Evolutionary conservation across 2,113 vertebrate genomes (phyloP), one percentile per base, ranked within the genome.

Genomic region (Agapornis roseicollis): DNA sequence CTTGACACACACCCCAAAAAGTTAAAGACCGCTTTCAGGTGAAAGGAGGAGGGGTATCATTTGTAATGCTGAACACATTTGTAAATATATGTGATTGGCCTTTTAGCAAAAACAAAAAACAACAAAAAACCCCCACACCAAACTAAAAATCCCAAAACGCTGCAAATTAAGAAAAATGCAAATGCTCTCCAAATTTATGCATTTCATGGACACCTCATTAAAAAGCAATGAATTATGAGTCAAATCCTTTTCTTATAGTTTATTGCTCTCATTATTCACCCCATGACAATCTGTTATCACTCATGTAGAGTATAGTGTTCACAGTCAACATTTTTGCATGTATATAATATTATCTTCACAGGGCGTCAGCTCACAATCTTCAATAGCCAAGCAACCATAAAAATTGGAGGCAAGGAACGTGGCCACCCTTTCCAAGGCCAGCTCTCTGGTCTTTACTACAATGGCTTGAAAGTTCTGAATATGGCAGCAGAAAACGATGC

Each of bases 331-430:
- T 98, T 98, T 98, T 98, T 98, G 98, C 99, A 98, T 99, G 98
- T 98, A 98, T 99, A 98, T 98, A 99, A 99, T 99, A 90, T 98
- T 99, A 98, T 99, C 98, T 99, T 98, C 95, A 86, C 98, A 99
- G 99, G 99, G 92, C 99, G 99, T 94, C 99, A 99, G 98, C 99
- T 99, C 96, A 99, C 99, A 97, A 99, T 99, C 99, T 99, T 99
- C 99, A 99, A 99, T 99, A 99, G 99, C 97, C 99, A 99, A 98
- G 99, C 99, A 96, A 99, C 99, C 94, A 99, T 99, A 98, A 99
- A 99, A 98, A 99, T 99, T 97, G 99, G 99, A 94, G 99, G 99
- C 98, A 99, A 98, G 94, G 99, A 99, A 97, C 98, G 98, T 93
- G 99, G 98, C 97, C 98, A 98, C 89, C 98, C 99, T 95, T 99